Evolutionary conservation across 2,888 invertebrate species (phyloP).

Genomic region (Teleogryllus oceanicus): DNA sequence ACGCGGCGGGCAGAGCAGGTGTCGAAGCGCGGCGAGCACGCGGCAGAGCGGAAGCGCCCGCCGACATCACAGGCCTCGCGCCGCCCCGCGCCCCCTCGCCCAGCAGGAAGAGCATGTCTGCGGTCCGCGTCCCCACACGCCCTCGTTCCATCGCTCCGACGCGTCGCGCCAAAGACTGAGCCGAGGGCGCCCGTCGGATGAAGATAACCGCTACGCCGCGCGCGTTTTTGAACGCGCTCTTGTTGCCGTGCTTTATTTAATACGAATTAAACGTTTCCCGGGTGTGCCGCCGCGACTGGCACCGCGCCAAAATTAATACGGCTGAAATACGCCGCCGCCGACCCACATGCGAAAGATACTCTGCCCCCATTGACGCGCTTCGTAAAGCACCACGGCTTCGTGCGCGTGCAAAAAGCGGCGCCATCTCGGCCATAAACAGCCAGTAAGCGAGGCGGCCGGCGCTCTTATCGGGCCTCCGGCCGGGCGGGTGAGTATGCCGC

Average conservation of each 20-base stretch:
- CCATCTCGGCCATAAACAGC: background rate
- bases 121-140: background rate
- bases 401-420: background rate
- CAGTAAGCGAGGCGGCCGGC: background rate
- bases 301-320: background rate
- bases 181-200: background rate
- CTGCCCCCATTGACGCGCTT: background rate
- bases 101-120: no score
- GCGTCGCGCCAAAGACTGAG: background rate
- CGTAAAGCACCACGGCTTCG: background rate
- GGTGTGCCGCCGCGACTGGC: background rate
- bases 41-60: background rate
- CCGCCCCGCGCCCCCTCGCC: background rate
- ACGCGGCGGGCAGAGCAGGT: background rate
- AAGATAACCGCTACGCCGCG: background rate
- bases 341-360: background rate
- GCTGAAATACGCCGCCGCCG: background rate
- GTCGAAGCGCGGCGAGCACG: background rate
- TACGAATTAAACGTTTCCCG: background rate
- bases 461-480: background rate
- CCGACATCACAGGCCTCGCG: background rate
- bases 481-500: background rate
- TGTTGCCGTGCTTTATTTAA: background rate
- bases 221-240: background rate
- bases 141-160: background rate